A percentile compares a stretch with the other conserved stretches of the same genome.
Evolutionary conservation across 1,140 invertebrate species (phyloP).

Genomic region (Chironomus tepperi): DNA sequence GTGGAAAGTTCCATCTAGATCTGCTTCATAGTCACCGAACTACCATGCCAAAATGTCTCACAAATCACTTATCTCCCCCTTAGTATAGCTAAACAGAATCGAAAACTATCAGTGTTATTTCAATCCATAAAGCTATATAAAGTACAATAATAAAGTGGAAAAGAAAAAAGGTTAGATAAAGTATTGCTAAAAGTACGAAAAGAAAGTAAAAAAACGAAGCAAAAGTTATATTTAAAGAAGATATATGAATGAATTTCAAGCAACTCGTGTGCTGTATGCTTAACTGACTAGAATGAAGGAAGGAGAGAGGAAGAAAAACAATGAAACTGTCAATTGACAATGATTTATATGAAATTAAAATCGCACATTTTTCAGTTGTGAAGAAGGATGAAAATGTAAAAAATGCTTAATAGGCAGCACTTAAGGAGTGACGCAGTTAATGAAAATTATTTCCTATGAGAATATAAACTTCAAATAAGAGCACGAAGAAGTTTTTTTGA

Average conservation of each 20-base stretch:
- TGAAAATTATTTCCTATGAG: neutral
- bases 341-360: constrained; percentile 12
- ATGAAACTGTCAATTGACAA: neutral
- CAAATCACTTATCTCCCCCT: too few species aligned
- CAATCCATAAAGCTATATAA: too few species aligned
- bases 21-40: neutral
- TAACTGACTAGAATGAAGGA: too few species aligned
- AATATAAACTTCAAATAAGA: too few species aligned
- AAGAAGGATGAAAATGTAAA: too few species aligned
- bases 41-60: neutral
- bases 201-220: neutral
- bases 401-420: neutral
- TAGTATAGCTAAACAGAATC: too few species aligned
- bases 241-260: neutral
- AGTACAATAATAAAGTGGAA: neutral
- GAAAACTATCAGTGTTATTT: too few species aligned
- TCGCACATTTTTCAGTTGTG: too few species aligned
- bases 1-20: too few species aligned
- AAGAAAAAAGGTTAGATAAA: neutral
- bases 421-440: neutral
- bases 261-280: neutral
- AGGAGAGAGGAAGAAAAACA: neutral
- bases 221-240: neutral
- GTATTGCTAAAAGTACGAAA: neutral
- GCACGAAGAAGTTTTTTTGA: neutral